phyloP scores from a whole-genome alignment of 2,888 invertebrate species.

The Philonicus albiceps region DNA sequence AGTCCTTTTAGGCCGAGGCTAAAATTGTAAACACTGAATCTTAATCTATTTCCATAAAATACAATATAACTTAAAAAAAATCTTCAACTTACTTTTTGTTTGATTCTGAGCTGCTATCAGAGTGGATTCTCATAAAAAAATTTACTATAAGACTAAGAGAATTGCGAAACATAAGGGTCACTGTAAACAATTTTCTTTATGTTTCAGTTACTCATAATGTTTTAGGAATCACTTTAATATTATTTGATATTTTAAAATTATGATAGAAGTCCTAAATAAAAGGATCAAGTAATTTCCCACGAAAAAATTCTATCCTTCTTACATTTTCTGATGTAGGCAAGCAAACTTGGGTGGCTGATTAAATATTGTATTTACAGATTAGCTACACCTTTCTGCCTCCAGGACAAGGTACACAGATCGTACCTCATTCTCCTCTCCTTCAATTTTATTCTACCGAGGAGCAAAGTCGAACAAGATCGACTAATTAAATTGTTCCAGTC shows the following conservation, averaged over 20 bases:
- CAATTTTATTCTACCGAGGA: not conserved
- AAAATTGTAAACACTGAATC: too few relatives aligned
- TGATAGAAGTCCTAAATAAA: not conserved
- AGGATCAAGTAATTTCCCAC: not conserved
- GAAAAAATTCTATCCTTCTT: not conserved
- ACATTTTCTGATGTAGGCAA: not conserved
- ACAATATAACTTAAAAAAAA: too few relatives aligned
- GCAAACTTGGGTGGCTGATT: not conserved
- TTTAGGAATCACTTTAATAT: not conserved
- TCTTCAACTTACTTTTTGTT: too few relatives aligned
- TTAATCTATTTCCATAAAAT: too few relatives aligned
- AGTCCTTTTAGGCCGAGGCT: too few relatives aligned
- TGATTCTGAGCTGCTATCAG: too few relatives aligned
- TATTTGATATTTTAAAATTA: not conserved
- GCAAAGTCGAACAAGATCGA: not conserved
- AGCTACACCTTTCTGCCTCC: not conserved
- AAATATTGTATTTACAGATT: not conserved
- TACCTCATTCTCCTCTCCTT: not conserved
- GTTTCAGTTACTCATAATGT: not conserved
- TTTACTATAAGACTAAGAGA: too few relatives aligned
- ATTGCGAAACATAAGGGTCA: too few relatives aligned
- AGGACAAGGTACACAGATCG: not conserved
- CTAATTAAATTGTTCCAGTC: slow-evolving; percentile 37
- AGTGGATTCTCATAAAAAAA: too few relatives aligned
- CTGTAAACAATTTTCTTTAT: too few relatives aligned